Percentiles rank a stretch among this genome's conserved stretches.
phyloP scores from a whole-genome alignment of 2,888 invertebrate species.

The Protodeltote pygarga region DNA sequence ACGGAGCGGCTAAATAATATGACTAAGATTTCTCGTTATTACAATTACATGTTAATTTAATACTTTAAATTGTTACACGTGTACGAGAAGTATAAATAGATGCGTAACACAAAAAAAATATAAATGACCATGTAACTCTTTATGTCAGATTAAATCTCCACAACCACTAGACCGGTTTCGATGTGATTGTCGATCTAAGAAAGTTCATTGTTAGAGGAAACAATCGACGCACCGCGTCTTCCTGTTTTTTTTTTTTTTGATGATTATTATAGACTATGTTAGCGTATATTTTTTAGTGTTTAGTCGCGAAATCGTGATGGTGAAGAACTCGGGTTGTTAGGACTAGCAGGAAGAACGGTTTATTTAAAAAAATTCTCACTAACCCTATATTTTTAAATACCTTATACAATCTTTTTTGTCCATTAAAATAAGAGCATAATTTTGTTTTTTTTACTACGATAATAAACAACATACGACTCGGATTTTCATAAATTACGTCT shows the following conservation, averaged over 20 bases:
- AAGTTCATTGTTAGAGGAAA: slow-evolving; percentile 21
- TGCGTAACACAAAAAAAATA: slow-evolving; percentile 27
- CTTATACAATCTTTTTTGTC: no score
- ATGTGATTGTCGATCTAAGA: slow-evolving; percentile 19
- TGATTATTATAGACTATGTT: neutral
- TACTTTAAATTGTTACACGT: slow-evolving; percentile 38
- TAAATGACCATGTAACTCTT: slow-evolving; percentile 19
- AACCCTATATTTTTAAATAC: no score
- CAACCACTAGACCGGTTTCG: slow-evolving; percentile 21
- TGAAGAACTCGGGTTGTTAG: no score
- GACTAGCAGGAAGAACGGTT: no score
- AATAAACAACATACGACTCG: no score
- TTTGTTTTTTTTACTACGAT: no score
- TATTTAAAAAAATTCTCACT: no score
- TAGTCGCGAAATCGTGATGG: no score
- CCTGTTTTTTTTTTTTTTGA: neutral
- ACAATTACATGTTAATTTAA: slow-evolving; percentile 48
- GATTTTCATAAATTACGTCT: no score
- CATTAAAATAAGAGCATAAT: no score
- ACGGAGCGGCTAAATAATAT: slow-evolving; percentile 45
- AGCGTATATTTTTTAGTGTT: no score
- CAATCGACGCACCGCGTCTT: neutral
- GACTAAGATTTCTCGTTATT: slow-evolving; percentile 54
- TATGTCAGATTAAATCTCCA: slow-evolving; percentile 19
- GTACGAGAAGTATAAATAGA: slow-evolving; percentile 39